Conservation (phyloP, 2,797 vertebrate species). For the Sciurus vulgaris region DNA sequence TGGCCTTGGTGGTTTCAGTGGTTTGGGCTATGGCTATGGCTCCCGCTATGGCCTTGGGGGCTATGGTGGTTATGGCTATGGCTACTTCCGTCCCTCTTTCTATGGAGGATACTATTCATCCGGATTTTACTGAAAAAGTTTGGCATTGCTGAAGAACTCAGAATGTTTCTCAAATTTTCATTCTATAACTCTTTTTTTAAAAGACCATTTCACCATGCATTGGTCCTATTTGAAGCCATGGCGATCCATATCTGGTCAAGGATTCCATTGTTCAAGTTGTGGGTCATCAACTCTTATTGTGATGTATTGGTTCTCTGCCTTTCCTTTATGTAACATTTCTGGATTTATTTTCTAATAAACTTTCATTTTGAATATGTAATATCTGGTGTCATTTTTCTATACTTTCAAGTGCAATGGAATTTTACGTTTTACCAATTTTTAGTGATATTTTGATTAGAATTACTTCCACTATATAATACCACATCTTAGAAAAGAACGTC, state of each 20-base stretch:
- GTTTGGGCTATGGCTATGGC: neutral
- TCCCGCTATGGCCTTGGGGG: neutral
- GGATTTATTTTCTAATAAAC: conserved; percentile 42
- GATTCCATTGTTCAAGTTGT: neutral
- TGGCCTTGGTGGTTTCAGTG: neutral
- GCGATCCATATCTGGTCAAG: neutral
- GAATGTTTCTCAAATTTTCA: neutral
- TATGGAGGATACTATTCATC: neutral
- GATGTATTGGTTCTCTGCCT: neutral
- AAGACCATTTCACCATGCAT: neutral
- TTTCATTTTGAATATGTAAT: neutral
- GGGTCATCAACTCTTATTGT: neutral
- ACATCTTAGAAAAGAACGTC: neutral
- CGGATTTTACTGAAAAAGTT: neutral
- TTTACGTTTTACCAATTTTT: neutral
- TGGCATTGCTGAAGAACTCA: neutral
- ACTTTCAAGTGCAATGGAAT: neutral
- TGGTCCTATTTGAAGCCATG: neutral
- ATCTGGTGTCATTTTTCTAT: neutral
- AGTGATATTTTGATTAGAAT: neutral
- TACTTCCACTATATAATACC: neutral
- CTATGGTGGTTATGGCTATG: neutral
- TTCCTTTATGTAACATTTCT: neutral
- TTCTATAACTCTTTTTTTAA: neutral
- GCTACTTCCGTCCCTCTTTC: neutral